Evolutionary conservation across 2,888 invertebrate species (phyloP).

Genomic region (Papilio protenor): DNA sequence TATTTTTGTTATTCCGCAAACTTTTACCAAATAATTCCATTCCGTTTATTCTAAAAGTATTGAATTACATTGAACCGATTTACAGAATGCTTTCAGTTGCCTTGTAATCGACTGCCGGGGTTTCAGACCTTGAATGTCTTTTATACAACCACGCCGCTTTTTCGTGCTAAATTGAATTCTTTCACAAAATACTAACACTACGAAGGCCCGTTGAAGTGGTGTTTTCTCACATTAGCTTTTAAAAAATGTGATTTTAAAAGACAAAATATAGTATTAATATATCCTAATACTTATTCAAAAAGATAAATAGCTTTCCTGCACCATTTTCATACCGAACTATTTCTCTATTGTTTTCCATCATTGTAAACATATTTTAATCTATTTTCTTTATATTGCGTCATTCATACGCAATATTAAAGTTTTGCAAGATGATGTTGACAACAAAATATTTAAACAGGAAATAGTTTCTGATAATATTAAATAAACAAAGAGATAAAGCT

Average conservation of each 20-base stretch:
- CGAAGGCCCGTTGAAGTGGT: background rate
- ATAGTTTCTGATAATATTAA: background rate
- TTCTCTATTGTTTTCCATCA: background rate
- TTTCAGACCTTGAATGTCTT: constrained; percentile 3
- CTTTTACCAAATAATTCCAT: background rate
- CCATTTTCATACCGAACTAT: background rate
- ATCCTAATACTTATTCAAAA: too few species aligned
- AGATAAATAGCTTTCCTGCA: background rate
- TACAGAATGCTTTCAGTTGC: background rate
- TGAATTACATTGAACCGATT: constrained; percentile 1
- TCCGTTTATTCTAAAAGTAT: background rate
- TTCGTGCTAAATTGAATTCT: background rate
- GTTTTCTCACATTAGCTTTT: background rate
- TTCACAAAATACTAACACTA: background rate
- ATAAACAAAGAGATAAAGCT: background rate
- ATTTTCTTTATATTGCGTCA: background rate
- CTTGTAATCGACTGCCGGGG: constrained; percentile 5
- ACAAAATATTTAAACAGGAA: constrained; percentile 1
- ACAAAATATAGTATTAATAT: background rate
- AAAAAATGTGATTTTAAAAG: background rate
- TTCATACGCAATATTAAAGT: background rate
- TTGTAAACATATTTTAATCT: background rate
- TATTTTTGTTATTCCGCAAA: background rate
- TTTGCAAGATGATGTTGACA: background rate
- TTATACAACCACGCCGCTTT: background rate